Evolutionary conservation across 1,140 invertebrate species (phyloP).

Genomic region (Trachymyrmex septentrionalis): DNA sequence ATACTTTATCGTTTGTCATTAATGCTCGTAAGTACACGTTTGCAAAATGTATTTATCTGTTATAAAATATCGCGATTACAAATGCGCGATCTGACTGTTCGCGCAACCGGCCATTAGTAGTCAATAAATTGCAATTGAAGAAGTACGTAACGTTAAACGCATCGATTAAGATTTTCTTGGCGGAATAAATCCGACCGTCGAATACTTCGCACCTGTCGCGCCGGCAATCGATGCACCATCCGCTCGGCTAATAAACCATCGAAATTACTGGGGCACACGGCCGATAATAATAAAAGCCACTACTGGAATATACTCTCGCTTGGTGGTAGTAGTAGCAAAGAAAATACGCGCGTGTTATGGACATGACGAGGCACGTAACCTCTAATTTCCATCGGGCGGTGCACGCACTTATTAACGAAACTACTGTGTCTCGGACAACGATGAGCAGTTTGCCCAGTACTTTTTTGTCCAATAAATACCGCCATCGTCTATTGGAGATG

Average conservation of each 20-base stretch:
- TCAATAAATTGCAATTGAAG: conserved; percentile 21
- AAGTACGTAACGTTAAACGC: conserved; percentile 1
- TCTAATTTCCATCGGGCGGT: conserved; percentile 21
- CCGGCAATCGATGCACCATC: conserved; percentile 2
- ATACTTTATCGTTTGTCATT: background rate
- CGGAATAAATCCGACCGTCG: conserved; percentile 33
- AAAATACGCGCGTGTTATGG: conserved; percentile 20
- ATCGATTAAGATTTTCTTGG: conserved; percentile 20
- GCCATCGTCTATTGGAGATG: conserved; percentile 17
- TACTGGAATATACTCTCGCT: background rate
- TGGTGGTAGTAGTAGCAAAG: conserved; percentile 9
- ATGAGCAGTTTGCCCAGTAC: conserved; percentile 22
- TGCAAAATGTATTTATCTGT: background rate
- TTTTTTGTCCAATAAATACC: conserved; percentile 38
- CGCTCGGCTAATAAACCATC: background rate
- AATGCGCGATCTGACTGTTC: background rate
- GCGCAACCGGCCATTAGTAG: conserved; percentile 13
- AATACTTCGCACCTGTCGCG: conserved; percentile 38
- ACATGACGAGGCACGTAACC: conserved; percentile 12
- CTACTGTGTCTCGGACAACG: conserved; percentile 22
- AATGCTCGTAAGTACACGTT: conserved; percentile 1
- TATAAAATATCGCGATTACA: conserved; percentile 29
- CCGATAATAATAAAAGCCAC: conserved; percentile 31
- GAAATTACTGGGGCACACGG: conserved; percentile 9
- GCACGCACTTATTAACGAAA: conserved; percentile 34